Evolutionary conservation across 2,888 invertebrate species (phyloP), one percentile per base, ranked within the genome.

Genomic region (Stenodera caucasica): DNA sequence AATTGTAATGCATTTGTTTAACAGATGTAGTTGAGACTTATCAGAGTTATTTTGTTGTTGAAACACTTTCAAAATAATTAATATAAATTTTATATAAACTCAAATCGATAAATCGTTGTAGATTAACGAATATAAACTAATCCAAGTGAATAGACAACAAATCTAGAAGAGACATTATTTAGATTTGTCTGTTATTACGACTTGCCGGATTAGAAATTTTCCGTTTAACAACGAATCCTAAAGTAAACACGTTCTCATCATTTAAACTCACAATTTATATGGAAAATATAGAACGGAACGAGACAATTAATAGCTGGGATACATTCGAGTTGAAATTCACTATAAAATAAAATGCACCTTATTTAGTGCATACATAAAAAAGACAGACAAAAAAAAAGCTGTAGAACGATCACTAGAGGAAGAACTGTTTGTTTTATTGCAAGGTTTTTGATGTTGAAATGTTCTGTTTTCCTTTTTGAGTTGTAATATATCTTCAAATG

Each of bases 1-100:
- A 15, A 30, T n/a, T 50, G 8, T 51, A 51, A 26, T 29, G 29
- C 14, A 51, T n/a, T 50, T 50, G 50, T 50, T n/a, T 50, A 23
- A 50, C 50, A 50, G 51, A 29, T 12, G 14, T 51, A 32, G 12
- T 18, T 51, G 26, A 29, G 11, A 51, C 14, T 51, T 51, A 26
- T 51, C 6, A 26, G 12, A 51, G 6, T 15, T 37, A 37, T 37
- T 37, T 32, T 32, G 12, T 11, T 11, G 32, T 32, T 32, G 32
- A 32, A 32, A 32, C 11, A 2, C 12, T 32, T 32, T 11, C 12
- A 7, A 32, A 32, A 32, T 32, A 32, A 11, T 32, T 32, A n/a
- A n/a, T n/a, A n/a, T n/a, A n/a, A n/a, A n/a, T n/a, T n/a, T n/a
- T n/a, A n/a, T n/a, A n/a, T n/a, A n/a, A n/a, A n/a, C n/a, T n/a